Conservation (phyloP, 2,113 vertebrate genomes). For the Mastomys natalensis region DNA sequence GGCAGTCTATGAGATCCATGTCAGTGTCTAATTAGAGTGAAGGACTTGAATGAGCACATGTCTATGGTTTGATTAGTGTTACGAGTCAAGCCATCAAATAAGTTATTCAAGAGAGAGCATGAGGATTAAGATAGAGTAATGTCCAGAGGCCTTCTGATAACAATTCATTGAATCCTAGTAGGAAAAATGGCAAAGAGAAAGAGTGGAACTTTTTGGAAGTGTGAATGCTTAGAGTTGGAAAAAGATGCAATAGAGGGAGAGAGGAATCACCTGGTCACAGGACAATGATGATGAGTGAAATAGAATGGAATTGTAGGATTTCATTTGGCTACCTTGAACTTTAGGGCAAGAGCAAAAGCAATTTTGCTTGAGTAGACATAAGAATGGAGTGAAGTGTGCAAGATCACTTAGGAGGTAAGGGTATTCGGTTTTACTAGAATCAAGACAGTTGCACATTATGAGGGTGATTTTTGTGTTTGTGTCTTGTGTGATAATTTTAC, state of each 20-base stretch:
- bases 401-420: too few relatives aligned
- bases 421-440: background rate
- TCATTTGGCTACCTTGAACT: background rate
- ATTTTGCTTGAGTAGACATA: background rate
- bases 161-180: background rate
- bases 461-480: background rate
- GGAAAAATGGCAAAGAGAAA: background rate
- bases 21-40: background rate
- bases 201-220: background rate
- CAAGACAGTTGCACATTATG: background rate
- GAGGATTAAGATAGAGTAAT: background rate
- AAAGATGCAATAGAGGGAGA: background rate
- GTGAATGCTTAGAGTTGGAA: background rate
- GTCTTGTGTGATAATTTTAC: constrained; percentile 4
- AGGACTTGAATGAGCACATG: background rate
- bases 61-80: background rate
- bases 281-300: background rate
- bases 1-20: background rate
- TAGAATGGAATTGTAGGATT: background rate
- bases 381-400: background rate
- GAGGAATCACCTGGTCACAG: background rate
- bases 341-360: background rate
- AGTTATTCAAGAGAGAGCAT: background rate
- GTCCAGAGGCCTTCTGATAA: background rate
- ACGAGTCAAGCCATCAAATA: background rate